Percentiles rank a stretch among this genome's conserved stretches.
Conservation (phyloP, 1,140 invertebrate species). For the Cydia splendana region DNA sequence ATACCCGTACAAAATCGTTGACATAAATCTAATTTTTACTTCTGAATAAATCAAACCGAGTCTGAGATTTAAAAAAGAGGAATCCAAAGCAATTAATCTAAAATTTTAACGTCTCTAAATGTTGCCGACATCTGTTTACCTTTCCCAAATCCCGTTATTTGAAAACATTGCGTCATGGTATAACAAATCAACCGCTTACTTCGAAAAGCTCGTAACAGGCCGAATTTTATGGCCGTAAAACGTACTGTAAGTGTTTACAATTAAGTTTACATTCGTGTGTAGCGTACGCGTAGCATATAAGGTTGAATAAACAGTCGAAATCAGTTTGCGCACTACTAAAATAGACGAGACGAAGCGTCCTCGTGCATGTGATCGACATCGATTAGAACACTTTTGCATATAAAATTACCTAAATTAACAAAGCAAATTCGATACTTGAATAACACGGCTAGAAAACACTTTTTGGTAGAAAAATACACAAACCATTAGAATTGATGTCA, state of each 20-base stretch:
- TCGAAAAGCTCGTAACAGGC: neutral
- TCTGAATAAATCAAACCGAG: constrained; percentile 21
- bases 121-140: constrained; percentile 29
- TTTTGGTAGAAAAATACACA: constrained; percentile 62
- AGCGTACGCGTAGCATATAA: neutral
- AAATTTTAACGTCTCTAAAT: constrained; percentile 32
- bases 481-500: constrained; percentile 53
- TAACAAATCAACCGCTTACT: constrained; percentile 24
- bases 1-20: neutral
- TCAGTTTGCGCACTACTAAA: constrained; percentile 26
- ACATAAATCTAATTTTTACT: constrained; percentile 25
- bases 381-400: constrained; percentile 53
- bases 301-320: neutral
- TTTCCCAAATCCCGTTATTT: constrained; percentile 33
- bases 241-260: neutral
- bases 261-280: neutral
- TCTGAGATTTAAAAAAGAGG: neutral
- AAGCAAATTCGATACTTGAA: constrained; percentile 65
- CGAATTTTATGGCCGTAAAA: neutral
- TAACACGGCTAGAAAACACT: constrained; percentile 55
- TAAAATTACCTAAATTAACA: constrained; percentile 71
- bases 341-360: constrained; percentile 18
- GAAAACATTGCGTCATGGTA: constrained; percentile 33
- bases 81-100: constrained; percentile 22
- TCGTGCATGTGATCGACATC: constrained; percentile 35